Percentiles rank a stretch among this genome's conserved stretches.
Evolutionary conservation across 1,140 invertebrate genomes (phyloP).

Genomic region (Lanistes nyassanus): DNA sequence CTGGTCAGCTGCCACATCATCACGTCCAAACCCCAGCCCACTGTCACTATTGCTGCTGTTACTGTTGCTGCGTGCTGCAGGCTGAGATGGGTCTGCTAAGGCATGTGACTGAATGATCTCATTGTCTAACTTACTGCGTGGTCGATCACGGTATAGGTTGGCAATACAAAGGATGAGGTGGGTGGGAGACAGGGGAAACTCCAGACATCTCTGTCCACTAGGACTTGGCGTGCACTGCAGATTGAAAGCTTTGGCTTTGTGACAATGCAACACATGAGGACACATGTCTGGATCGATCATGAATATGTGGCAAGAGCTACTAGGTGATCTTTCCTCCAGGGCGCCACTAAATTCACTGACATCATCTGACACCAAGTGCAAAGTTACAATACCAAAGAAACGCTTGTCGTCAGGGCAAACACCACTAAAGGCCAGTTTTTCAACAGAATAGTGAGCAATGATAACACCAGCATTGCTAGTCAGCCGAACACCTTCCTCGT

Average conservation of each 20-base stretch:
- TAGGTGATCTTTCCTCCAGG: conserved; percentile 68
- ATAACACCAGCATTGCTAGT: conserved; percentile 73
- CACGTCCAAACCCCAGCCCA: conserved; percentile 86
- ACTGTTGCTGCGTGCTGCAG: conserved; percentile 67
- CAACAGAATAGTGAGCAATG: conserved; percentile 85
- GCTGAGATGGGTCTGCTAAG: conserved; percentile 68
- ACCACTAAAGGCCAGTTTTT: conserved; percentile 88
- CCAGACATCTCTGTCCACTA: conserved; percentile 78
- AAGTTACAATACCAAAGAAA: conserved; percentile 92
- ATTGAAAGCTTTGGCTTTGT: conserved; percentile 81
- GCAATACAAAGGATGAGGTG: conserved; percentile 76
- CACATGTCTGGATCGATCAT: conserved; percentile 87
- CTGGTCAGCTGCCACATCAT: conserved; percentile 72
- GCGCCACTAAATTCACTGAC: conserved; percentile 49
- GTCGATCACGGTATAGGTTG: conserved; percentile 58
- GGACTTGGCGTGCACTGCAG: conserved; percentile 77
- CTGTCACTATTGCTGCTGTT: conserved; percentile 94
- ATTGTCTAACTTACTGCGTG: conserved; percentile 65
- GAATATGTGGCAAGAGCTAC: conserved; percentile 95
- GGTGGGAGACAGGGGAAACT: conserved; percentile 90
- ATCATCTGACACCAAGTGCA: conserved; percentile 68
- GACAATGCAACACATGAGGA: conserved; percentile 77
- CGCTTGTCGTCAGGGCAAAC: conserved; percentile 86
- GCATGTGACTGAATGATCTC: conserved; percentile 54
- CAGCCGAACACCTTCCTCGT: conserved; percentile 80